Conservation (phyloP, 1,140 invertebrate species). For the roundworm (Caenorhabditis elegans) region WBcel235 BX284606.5:5495501-5496000, state of each 20-base stretch:
- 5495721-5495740: not conserved
- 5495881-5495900: not conserved
- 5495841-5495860: constrained; percentile 23
- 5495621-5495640: constrained; percentile 1
- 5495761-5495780: not conserved
- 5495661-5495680: not conserved
- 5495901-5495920: not conserved
- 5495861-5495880: not conserved
- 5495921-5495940: constrained; percentile 24
- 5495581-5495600: not conserved
- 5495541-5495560: not conserved
- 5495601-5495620: not conserved
- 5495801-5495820: constrained; percentile 5
- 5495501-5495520: not conserved
- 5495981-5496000: not conserved
- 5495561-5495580: not conserved
- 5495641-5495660: not conserved
- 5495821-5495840: not conserved
- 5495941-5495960: not conserved
- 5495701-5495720: not conserved
- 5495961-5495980: not conserved
- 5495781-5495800: constrained; percentile 24
- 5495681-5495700: not conserved
- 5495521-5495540: not conserved
- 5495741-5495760: constrained; percentile 11